Base-by-base conservation (phyloP, 37 sponge, comb jelly and placozoan species). In the Cliona cf. orientalis region DNA sequence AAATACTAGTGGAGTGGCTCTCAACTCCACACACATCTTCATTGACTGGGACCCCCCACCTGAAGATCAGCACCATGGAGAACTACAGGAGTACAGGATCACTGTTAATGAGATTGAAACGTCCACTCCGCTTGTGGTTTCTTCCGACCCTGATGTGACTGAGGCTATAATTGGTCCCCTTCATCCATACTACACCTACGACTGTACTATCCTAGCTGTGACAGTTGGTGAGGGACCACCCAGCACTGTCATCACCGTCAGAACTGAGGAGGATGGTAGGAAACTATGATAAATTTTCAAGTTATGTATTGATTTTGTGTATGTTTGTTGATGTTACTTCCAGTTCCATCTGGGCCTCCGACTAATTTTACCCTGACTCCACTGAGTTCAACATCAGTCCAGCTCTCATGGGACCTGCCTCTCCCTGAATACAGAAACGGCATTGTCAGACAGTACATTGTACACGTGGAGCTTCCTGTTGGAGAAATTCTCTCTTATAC, bases 221-320 rank as follows among this genome's bases (percentile, higher is more conserved):
- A 86, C 86, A n/a, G 55, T 86, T 14, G 63, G 35, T 33, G 64
- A 28, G 31, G 86, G 86, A 1, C 86, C 86, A 2, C 75, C 66
- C 58, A 76, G 73, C 40, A 32, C 42, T 19, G n/a, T 46, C 26
- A 44, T 86, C 40, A 32, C 61, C 23, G 37, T 86, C 11, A 43
- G 29, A 39, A 86, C 86, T 23, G 64, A 71, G 44, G 71, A 71
- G 46, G 71, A 41, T 37, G 26, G 71, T 71, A 71, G 44, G 71
- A 21, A 4, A 33, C 33, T 23, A 21, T 19, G 36, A 74, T 6
- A 49, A 6, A 6, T 5, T 17, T 73, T 5, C 26, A 49, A 11
- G 17, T 49, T 19, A 49, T 49, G 11, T 74, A 49, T 44, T 34
- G 14, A 34, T 53, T 11, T 49, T 26, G 49, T n/a, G n/a, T n/a